Conservation (phyloP, 2,113 vertebrate genomes). For the Mus pahari region DNA sequence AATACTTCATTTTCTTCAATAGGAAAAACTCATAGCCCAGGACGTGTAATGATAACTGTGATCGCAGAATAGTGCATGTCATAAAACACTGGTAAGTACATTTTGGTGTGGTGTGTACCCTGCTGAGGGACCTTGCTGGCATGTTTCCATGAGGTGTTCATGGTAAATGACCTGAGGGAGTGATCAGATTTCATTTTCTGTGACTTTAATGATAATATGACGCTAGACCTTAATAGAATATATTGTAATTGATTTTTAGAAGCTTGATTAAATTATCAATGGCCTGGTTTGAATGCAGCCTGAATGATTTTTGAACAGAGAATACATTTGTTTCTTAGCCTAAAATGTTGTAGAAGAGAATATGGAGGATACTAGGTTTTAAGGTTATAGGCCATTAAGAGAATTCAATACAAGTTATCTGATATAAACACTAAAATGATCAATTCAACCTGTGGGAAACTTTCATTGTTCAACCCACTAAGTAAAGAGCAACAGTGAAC, state of each 20-base stretch:
- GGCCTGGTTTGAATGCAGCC: constrained; percentile 52
- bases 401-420: background rate
- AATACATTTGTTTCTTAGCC: constrained; percentile 28
- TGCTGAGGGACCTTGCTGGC: constrained; percentile 43
- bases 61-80: constrained; percentile 17
- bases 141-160: constrained; percentile 63
- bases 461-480: background rate
- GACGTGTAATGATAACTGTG: constrained; percentile 40
- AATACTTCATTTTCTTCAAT: constrained; percentile 72
- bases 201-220: constrained; percentile 64
- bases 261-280: constrained; percentile 79
- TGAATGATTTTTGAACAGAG: constrained; percentile 42
- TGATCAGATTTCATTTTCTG: constrained; percentile 77
- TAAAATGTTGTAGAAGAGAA: background rate
- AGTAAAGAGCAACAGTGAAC: constrained; percentile 7
- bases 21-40: constrained; percentile 41
- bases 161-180: constrained; percentile 50
- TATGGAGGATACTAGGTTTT: background rate
- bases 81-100: constrained; percentile 55
- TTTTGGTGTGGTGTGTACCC: constrained; percentile 18
- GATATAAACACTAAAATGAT: background rate
- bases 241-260: constrained; percentile 80
- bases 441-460: background rate
- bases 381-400: background rate
- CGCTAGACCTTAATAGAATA: constrained; percentile 72